Percentiles rank a stretch among this genome's conserved stretches.
Evolutionary conservation across 2,113 vertebrate species (phyloP).

Genomic region (Siniperca knerii): DNA sequence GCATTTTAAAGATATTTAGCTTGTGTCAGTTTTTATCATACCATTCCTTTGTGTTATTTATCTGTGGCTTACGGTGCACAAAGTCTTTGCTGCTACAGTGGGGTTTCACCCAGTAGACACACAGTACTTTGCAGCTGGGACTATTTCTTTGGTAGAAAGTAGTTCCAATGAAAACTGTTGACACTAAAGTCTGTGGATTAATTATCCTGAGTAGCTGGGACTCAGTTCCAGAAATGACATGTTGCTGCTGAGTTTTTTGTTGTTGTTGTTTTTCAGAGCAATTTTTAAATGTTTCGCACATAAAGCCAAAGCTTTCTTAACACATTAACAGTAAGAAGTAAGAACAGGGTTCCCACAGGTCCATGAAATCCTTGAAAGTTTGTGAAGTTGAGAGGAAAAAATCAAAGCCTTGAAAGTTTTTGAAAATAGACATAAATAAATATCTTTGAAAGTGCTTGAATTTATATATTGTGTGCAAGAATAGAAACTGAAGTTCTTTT

Average conservation of each 20-base stretch:
- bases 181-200: background rate
- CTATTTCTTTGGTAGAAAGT: background rate
- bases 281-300: background rate
- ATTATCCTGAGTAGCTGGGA: background rate
- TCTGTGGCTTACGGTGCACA: background rate
- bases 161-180: background rate
- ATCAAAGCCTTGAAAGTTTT: too few relatives aligned
- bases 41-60: background rate
- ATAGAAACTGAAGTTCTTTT: too few relatives aligned
- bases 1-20: background rate
- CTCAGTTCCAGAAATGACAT: background rate
- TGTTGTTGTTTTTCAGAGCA: background rate
- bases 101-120: background rate
- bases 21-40: background rate
- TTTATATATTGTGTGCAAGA: too few relatives aligned
- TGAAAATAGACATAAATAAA: too few relatives aligned
- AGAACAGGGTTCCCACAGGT: too few relatives aligned
- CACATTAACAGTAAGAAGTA: too few relatives aligned
- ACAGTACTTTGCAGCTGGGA: background rate
- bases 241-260: background rate
- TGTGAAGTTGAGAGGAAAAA: too few relatives aligned
- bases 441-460: too few relatives aligned
- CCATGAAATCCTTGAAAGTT: too few relatives aligned
- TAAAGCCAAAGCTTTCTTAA: background rate
- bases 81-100: background rate